phyloP scores from a whole-genome alignment of 2,888 invertebrate species.

The Hybos culiciformis region DNA sequence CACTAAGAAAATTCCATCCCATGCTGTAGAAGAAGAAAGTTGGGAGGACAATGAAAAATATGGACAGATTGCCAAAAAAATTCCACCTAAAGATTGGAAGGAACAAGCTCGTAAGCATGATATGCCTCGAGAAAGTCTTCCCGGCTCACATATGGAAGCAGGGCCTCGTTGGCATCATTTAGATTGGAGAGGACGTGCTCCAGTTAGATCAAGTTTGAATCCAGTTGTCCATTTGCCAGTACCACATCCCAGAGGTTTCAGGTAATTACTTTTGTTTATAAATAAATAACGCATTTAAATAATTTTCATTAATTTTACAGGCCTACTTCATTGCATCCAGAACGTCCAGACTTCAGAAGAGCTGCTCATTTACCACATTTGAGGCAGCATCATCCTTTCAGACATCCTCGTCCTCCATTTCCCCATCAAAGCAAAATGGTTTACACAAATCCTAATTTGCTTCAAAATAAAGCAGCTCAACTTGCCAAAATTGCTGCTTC shows the following conservation, averaged over 20 bases:
- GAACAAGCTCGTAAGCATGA: constrained; percentile 4
- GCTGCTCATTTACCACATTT: constrained; percentile 22
- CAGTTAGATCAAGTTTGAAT: constrained; percentile 6
- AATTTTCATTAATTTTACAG: background rate
- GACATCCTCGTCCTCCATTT: constrained; percentile 23
- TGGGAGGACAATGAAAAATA: constrained; percentile 10
- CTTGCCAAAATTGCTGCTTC: constrained; percentile 16
- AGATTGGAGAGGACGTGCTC: constrained; percentile 12
- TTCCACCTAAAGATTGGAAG: constrained; percentile 6
- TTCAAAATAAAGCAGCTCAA: constrained; percentile 23
- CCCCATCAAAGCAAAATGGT: constrained; percentile 29
- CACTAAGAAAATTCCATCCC: background rate
- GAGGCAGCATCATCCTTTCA: background rate
- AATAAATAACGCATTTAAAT: constrained; percentile 3
- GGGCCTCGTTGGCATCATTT: constrained; percentile 13
- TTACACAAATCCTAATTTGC: constrained; percentile 26
- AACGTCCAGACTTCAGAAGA: constrained; percentile 22
- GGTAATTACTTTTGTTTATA: background rate
- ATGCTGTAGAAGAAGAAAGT: constrained; percentile 3
- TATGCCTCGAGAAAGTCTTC: background rate
- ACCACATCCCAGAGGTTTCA: constrained; percentile 10
- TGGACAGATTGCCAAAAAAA: background rate
- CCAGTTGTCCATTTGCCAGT: constrained; percentile 12
- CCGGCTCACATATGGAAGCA: background rate
- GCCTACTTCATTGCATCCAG: constrained; percentile 19